Base-by-base conservation (phyloP, 92 coral and sea anemone genomes). In the Heteractis magnifica region DNA sequence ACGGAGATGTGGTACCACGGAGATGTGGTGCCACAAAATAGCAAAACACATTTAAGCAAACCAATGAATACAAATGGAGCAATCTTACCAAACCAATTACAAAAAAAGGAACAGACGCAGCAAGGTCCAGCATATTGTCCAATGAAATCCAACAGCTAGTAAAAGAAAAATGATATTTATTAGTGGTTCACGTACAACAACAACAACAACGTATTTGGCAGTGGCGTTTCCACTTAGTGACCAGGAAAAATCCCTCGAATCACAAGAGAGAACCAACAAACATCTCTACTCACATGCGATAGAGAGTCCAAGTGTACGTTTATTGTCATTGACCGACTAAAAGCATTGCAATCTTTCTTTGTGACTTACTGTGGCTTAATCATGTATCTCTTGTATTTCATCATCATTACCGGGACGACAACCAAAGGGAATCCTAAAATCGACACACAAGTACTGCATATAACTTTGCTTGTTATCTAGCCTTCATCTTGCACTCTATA, bases 71-170 rank as follows among this genome's bases (percentile, higher is more conserved):
- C 44, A 34, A 34, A 34, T 21, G 0, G 18, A 59, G 14, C 18
- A 4, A 8, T 65, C 91, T 84, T 55, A 91, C 94, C 91, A 91
- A 10, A 71, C 89, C 88, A 70, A 91, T 71, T 3, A 91, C 72
- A 71, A 88, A 72, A n/a, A 91, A 65, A 6, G 94, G 91, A 59
- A 86, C 85, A 75, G 82, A 82, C 59, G 85, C 94, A 71, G 94
- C 91, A 90, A 90, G 88, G 73, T 88, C 85, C n/a, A 86, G 20
- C 10, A 89, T 52, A 51, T 88, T 88, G 16, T 87, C 49, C 68
- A 91, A 83, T n/a, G 94, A 88, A 44, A 91, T 78, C 94, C 94
- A 91, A 34, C 94, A 91, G 64, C 94, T 91, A n/a, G 34, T 58
- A 56, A 8, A 86, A 16, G 72, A 65, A 20, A 58, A 55, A 13